Conservation (phyloP, 2,797 vertebrate species). For the Gobionotothen gibberifrons region DNA sequence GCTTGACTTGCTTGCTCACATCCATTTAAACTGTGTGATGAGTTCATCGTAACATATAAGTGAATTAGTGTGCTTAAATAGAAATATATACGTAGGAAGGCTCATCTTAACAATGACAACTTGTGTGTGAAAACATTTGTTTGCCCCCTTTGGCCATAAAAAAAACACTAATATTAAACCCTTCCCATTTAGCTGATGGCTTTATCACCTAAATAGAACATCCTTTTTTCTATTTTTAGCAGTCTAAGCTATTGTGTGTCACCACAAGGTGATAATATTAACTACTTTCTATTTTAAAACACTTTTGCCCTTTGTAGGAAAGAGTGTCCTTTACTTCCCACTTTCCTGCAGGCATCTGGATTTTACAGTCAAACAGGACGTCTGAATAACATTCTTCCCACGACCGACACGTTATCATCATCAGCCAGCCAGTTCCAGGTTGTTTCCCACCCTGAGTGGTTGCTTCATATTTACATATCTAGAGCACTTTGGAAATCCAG, state of each 20-base stretch:
- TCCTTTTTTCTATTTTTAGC: slow-evolving; percentile 24
- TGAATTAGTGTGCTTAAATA: background rate
- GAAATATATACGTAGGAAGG: background rate
- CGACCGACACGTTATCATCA: background rate
- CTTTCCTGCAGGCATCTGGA: background rate
- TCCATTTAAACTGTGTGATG: slow-evolving; percentile 8
- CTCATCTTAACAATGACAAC: slow-evolving; percentile 3
- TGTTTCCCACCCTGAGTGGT: slow-evolving; percentile 2
- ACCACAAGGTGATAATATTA: slow-evolving; percentile 23
- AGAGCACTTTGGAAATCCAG: slow-evolving; percentile 15
- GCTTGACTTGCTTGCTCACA: slow-evolving; percentile 6
- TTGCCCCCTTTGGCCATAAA: background rate
- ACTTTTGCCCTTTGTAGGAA: background rate
- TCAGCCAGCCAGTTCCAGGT: slow-evolving; percentile 7
- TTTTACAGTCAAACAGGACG: background rate
- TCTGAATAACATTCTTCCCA: slow-evolving; percentile 3
- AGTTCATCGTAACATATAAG: slow-evolving; percentile 20
- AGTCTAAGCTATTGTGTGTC: slow-evolving; percentile 1
- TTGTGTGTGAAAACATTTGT: background rate
- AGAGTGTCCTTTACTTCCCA: background rate
- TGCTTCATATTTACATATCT: slow-evolving; percentile 39
- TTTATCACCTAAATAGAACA: slow-evolving; percentile 1
- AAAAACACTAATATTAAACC: background rate
- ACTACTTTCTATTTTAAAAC: slow-evolving; percentile 19
- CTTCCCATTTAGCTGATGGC: background rate